phyloP scores from a whole-genome alignment of 1,140 invertebrate genomes.

The Mya arenaria region DNA sequence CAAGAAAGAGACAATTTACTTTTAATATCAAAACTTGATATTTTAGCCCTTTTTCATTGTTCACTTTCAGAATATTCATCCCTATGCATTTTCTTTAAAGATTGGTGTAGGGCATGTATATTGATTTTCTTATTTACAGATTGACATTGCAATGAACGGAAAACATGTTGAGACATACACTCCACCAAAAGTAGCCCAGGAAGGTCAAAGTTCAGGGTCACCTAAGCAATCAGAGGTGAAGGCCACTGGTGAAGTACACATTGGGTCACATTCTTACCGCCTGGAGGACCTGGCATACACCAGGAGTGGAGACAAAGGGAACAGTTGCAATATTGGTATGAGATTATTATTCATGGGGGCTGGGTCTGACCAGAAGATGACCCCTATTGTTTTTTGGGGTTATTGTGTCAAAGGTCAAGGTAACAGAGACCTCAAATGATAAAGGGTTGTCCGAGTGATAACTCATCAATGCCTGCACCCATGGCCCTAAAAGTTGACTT shows the following conservation, averaged over 20 bases:
- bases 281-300: conserved; percentile 82
- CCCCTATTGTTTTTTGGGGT: too few relatives aligned
- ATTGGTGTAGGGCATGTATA: too few relatives aligned
- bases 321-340: conserved; percentile 83
- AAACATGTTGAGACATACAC: conserved; percentile 66
- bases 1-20: too few relatives aligned
- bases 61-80: not conserved
- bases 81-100: not conserved
- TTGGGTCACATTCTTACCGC: conserved; percentile 77
- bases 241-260: conserved; percentile 24
- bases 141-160: conserved; percentile 74
- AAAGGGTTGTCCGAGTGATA: too few relatives aligned
- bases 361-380: too few relatives aligned
- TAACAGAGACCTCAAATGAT: too few relatives aligned
- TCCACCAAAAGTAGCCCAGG: conserved; percentile 52
- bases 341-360: too few relatives aligned
- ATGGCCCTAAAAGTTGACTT: too few relatives aligned
- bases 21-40: too few relatives aligned
- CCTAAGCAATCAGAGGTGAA: conserved; percentile 6
- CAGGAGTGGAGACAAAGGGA: conserved; percentile 84
- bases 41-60: too few relatives aligned
- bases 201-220: conserved; percentile 56
- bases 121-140: conserved; percentile 52
- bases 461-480: too few relatives aligned
- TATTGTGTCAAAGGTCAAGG: too few relatives aligned